A percentile compares a stretch with the other conserved stretches of the same genome.
Conservation (phyloP, 1,140 invertebrate species). For the Diorhabda sublineata region DNA sequence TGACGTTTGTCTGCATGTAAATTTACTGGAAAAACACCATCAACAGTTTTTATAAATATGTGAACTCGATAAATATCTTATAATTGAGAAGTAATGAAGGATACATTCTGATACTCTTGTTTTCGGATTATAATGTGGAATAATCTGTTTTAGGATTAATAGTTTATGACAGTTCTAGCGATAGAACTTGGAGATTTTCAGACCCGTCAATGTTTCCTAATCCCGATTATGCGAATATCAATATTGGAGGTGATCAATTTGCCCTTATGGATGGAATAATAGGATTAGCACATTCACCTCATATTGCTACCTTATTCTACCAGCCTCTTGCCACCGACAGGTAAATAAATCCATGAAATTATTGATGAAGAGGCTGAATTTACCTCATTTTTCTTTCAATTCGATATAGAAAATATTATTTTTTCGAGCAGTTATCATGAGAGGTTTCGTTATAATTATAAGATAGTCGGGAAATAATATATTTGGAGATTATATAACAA, state of each 20-base stretch:
- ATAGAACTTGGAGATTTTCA: constrained; percentile 69
- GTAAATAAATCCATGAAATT: constrained; percentile 35
- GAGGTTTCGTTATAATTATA: no score
- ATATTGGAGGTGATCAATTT: constrained; percentile 59
- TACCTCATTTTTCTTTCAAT: no score
- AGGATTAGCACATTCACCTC: constrained; percentile 67
- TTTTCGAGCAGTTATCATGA: no score
- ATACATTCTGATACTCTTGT: background rate
- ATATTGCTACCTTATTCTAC: constrained; percentile 64
- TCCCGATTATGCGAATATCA: constrained; percentile 67
- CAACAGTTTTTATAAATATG: background rate
- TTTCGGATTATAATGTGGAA: background rate
- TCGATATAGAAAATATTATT: no score
- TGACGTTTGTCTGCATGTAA: background rate
- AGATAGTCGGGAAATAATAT: no score
- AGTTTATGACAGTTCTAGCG: constrained; percentile 65
- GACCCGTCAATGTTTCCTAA: constrained; percentile 78
- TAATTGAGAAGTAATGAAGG: background rate
- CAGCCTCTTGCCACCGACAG: constrained; percentile 78
- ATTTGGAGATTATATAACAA: no score
- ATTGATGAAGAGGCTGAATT: no score
- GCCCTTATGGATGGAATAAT: constrained; percentile 77
- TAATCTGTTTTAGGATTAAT: constrained; percentile 56
- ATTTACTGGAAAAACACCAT: background rate
- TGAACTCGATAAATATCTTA: background rate